Conservation (phyloP, 2,113 vertebrate genomes). For the Thryonomys swinderianus region DNA sequence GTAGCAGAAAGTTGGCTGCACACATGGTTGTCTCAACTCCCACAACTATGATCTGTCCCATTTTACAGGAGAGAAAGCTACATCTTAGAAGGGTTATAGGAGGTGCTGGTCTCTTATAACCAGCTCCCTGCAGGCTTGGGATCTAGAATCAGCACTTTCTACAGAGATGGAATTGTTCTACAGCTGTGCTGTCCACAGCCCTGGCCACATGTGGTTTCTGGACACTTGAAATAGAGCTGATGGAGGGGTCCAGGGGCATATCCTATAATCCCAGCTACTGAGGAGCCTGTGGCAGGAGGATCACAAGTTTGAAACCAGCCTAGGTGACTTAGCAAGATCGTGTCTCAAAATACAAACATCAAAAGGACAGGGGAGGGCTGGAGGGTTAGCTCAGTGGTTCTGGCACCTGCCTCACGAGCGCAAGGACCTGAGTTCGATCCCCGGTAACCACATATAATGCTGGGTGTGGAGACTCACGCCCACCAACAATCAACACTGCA, state of each 20-base stretch:
- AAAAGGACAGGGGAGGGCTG: neutral
- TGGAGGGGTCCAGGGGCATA: neutral
- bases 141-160: too few species aligned
- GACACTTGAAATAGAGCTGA: neutral
- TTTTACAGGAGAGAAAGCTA: neutral
- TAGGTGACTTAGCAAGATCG: neutral
- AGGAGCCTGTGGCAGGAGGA: neutral
- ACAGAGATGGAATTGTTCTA: neutral
- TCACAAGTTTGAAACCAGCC: neutral
- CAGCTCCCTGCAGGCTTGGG: neutral
- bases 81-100: neutral
- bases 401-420: too few species aligned
- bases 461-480: too few species aligned
- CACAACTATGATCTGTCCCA: neutral
- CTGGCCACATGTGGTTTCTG: neutral
- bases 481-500: too few species aligned
- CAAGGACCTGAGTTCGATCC: too few species aligned
- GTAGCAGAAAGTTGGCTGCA: neutral
- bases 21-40: fast-evolving
- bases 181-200: neutral
- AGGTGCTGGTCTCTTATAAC: fast-evolving
- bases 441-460: too few species aligned
- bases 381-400: too few species aligned
- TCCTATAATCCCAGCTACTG: neutral
- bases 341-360: neutral